Evolutionary conservation across 2,888 invertebrate species (phyloP).

Genomic region (Venustoraphidia nigricollis): DNA sequence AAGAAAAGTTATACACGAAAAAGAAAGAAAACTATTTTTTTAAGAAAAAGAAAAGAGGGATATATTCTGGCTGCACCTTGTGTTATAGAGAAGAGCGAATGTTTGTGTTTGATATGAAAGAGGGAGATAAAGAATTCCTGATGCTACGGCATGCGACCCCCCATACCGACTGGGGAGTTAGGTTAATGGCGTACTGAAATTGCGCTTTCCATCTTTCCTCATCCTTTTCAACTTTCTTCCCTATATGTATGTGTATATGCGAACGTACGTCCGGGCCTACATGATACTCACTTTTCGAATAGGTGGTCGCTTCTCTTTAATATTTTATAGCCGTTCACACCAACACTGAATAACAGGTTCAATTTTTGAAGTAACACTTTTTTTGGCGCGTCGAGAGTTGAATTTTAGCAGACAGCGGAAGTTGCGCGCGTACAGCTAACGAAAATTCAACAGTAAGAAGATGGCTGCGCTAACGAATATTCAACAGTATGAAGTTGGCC

Average conservation of each 20-base stretch:
- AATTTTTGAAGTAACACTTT: too few species aligned
- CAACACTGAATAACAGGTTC: too few species aligned
- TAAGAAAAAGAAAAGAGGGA: neutral
- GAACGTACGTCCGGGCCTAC: slow-evolving; percentile 17
- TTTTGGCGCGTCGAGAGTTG: too few species aligned
- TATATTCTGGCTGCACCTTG: slow-evolving; percentile 10
- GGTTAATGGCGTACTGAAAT: slow-evolving; percentile 58
- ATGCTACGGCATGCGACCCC: slow-evolving; percentile 39
- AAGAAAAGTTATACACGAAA: neutral
- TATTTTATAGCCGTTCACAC: too few species aligned
- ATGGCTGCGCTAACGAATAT: too few species aligned
- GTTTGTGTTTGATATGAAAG: slow-evolving; percentile 12
- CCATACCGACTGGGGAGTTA: slow-evolving; percentile 31
- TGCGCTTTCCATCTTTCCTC: slow-evolving; percentile 51
- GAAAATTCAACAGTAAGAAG: too few species aligned
- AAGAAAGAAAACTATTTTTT: neutral
- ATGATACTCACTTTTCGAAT: slow-evolving; percentile 6
- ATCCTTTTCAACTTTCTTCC: slow-evolving; percentile 26
- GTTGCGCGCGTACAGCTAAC: too few species aligned
- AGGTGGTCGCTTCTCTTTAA: too few species aligned
- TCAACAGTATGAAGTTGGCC: too few species aligned
- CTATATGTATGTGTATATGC: slow-evolving; percentile 26
- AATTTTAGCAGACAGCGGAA: too few species aligned
- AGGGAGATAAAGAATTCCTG: slow-evolving; percentile 7
- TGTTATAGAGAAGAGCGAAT: slow-evolving; percentile 11